Evolutionary conservation across 92 coral and sea anemone species (phyloP).

Genomic region (Zoanthus sociatus): DNA sequence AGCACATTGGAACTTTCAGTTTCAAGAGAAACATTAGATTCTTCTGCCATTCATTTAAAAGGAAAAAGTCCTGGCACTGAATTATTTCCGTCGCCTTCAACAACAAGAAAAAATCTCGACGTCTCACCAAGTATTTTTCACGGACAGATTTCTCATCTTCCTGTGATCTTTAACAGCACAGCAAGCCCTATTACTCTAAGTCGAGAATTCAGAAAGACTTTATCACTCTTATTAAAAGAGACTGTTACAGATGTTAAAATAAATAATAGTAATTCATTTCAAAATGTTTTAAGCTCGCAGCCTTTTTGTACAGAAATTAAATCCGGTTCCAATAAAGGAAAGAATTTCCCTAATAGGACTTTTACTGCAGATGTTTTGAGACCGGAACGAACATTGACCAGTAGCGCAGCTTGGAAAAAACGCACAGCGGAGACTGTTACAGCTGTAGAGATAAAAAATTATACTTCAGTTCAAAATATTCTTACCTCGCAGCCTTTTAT

Average conservation of each 20-base stretch:
- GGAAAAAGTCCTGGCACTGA: not conserved
- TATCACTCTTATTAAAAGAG: not conserved
- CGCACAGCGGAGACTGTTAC: not conserved
- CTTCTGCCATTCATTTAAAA: not conserved
- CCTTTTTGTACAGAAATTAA: not conserved
- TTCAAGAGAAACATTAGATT: not conserved
- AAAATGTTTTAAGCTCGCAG: not conserved
- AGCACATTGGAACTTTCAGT: not conserved
- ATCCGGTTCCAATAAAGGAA: not conserved
- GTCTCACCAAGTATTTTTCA: not conserved
- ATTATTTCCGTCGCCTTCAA: constrained; percentile 6
- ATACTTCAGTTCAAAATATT: not conserved
- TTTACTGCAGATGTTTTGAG: not conserved
- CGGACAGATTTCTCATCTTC: not conserved
- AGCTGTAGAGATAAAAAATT: not conserved
- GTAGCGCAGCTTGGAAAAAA: not conserved
- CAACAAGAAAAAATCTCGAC: not conserved
- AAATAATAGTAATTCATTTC: not conserved
- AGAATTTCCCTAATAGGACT: not conserved
- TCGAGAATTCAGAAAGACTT: not conserved
- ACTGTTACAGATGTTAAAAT: not conserved
- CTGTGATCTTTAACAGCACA: not conserved
- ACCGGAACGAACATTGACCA: not conserved
- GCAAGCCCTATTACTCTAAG: not conserved
- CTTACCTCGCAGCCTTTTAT: not conserved